Conservation (phyloP, 2,888 invertebrate species). For the Eubasilissa splendida region DNA sequence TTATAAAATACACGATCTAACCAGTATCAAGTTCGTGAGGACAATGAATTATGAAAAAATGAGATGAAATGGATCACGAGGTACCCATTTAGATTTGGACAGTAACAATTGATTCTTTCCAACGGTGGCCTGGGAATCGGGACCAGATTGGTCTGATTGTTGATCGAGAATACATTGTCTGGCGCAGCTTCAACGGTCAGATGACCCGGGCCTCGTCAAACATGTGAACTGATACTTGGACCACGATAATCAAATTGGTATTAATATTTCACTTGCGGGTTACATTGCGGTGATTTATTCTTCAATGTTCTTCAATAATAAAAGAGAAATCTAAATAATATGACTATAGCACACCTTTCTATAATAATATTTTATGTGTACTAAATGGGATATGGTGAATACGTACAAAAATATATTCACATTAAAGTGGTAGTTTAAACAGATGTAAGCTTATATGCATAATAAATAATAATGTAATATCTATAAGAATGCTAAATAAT, state of each 20-base stretch:
- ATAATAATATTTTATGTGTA: no score
- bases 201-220: conserved; percentile 3
- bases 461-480: no score
- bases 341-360: no score
- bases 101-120: conserved; percentile 47
- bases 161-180: conserved; percentile 20
- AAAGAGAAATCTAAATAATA: no score
- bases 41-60: conserved; percentile 49
- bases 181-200: conserved; percentile 22
- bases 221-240: conserved; percentile 27
- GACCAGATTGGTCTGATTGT: conserved; percentile 26
- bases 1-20: conserved; percentile 50
- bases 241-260: conserved; percentile 1
- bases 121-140: conserved; percentile 45
- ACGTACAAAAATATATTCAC: no score
- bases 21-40: conserved; percentile 50
- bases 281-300: no score
- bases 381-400: no score
- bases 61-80: conserved; percentile 43
- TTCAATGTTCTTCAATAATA: no score
- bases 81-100: conserved; percentile 38
- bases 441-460: no score
- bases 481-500: no score
- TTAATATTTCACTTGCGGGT: conserved; percentile 15
- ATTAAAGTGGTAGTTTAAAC: no score